Conservation (phyloP, 2,797 vertebrate species). For the Channallabes apus region DNA sequence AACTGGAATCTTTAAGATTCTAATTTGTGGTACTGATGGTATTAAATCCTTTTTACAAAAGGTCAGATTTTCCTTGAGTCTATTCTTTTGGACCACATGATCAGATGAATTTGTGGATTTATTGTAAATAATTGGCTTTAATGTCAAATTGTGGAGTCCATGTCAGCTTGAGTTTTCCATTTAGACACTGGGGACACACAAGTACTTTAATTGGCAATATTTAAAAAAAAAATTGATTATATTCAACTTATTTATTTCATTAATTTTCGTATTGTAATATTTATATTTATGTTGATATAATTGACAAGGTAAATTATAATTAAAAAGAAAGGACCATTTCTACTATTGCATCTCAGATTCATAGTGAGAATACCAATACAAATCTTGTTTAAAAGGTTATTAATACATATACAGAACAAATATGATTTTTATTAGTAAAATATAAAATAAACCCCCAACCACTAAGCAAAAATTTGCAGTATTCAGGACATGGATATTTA, state of each 20-base stretch:
- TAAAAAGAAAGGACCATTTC: background rate
- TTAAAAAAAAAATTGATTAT: background rate
- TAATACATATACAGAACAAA: background rate
- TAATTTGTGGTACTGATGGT: background rate
- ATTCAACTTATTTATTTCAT: background rate
- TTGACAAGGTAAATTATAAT: background rate
- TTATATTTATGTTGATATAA: background rate
- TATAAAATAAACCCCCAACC: background rate
- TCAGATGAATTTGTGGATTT: background rate
- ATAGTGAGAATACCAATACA: background rate
- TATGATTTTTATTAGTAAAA: background rate
- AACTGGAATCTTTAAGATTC: background rate
- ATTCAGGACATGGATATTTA: background rate
- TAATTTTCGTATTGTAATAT: too few species aligned
- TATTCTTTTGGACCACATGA: background rate
- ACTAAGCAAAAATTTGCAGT: background rate
- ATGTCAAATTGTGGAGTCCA: too few species aligned
- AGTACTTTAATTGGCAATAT: background rate
- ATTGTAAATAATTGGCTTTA: too few species aligned
- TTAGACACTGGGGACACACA: background rate
- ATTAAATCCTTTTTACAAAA: background rate
- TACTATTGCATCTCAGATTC: background rate
- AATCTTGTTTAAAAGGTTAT: background rate
- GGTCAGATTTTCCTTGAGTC: background rate
- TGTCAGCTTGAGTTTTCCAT: too few species aligned